A percentile compares a stretch with the other conserved stretches of the same genome.
These are phyloP conservation scores for Marronus borbonicus DNA, from an alignment of 2,888 invertebrate genomes.

Conservation along the genomic window DNA sequence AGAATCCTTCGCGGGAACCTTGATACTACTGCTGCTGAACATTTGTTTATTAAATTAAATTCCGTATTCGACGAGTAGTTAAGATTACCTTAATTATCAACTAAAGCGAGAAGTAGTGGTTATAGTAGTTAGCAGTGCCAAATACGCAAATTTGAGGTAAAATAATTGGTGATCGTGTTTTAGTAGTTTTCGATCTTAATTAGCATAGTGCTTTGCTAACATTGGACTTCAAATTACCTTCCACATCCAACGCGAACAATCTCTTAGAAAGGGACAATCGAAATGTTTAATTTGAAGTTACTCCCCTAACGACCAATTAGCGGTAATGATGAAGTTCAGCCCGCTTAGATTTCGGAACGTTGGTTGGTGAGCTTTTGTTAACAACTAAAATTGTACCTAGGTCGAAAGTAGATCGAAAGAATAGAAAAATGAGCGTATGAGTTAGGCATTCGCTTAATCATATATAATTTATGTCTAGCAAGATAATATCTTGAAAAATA, in stretches of 20 bases:
- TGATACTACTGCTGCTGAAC: no score
- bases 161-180: not conserved
- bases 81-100: constrained; percentile 1
- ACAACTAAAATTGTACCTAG: no score
- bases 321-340: no score
- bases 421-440: no score
- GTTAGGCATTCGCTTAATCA: no score
- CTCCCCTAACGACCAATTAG: constrained; percentile 2
- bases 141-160: constrained; percentile 15
- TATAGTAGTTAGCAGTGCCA: not conserved
- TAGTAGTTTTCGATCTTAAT: constrained; percentile 7
- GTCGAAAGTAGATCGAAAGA: no score
- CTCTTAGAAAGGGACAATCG: not conserved
- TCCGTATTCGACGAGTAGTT: constrained; percentile 1
- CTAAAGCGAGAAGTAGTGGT: not conserved
- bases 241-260: not conserved
- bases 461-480: no score
- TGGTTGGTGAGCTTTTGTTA: not conserved
- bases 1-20: no score
- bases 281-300: not conserved
- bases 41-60: not conserved
- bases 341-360: not conserved
- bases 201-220: not conserved
- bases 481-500: no score
- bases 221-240: not conserved